These are phyloP conservation scores for Eospalax fontanierii DNA, from an alignment of 2,797 vertebrate genomes.

Conservation along the genomic window DNA sequence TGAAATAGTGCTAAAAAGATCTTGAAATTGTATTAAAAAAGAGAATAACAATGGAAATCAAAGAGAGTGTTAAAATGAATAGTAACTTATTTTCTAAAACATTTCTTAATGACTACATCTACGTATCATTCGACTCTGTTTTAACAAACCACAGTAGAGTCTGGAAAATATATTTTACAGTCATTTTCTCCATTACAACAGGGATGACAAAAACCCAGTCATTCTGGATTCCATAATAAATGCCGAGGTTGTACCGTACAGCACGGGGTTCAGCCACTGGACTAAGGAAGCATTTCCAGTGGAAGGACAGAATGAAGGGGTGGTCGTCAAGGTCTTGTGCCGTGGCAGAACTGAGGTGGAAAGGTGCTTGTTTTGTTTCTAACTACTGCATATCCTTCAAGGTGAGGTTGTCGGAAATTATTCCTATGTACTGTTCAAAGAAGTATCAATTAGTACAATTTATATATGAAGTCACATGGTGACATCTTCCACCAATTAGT, in stretches of 20 bases:
- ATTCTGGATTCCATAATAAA: background rate
- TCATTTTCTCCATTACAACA: background rate
- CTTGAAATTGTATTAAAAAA: conserved; percentile 50
- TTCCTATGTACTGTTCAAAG: background rate
- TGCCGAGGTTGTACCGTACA: background rate
- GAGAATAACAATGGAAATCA: conserved; percentile 25
- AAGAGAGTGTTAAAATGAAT: conserved; percentile 41
- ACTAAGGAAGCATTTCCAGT: background rate
- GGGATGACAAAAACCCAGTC: background rate
- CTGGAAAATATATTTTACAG: conserved; percentile 10
- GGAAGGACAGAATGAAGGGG: background rate
- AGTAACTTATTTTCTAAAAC: background rate
- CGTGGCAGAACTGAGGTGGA: background rate
- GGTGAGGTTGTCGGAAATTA: background rate
- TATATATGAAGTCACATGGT: background rate
- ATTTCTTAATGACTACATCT: conserved; percentile 35
- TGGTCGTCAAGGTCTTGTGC: background rate
- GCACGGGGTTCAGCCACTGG: background rate
- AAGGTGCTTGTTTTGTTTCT: background rate
- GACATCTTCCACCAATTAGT: conserved; percentile 19
- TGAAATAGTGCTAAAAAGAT: background rate
- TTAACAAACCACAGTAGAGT: background rate
- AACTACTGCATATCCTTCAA: background rate
- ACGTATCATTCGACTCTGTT: background rate
- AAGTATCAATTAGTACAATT: background rate